phyloP scores from a whole-genome alignment of 2,797 vertebrate species.

The Poecile montanus region DNA sequence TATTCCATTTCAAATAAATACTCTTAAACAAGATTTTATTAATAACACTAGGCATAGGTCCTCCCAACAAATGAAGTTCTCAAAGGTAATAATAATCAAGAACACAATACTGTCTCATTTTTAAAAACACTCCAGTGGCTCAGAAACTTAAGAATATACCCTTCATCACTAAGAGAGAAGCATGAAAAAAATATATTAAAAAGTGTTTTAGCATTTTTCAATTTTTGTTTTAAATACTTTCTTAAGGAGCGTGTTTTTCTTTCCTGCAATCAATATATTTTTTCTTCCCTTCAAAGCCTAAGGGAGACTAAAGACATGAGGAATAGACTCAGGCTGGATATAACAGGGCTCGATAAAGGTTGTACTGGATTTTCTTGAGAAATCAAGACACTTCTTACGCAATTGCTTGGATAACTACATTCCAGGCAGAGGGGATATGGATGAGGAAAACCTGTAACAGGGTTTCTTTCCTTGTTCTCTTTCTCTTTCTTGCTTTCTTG shows the following conservation, averaged over 20 bases:
- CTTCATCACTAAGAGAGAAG: not conserved
- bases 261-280: not conserved
- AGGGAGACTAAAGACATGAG: not conserved
- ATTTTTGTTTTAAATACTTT: not conserved
- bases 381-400: not conserved
- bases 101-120: not conserved
- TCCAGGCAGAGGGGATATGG: not conserved
- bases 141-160: not conserved
- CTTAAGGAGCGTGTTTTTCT: not conserved
- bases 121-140: not conserved
- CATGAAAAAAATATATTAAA: not conserved
- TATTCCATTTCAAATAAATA: not conserved
- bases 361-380: not conserved
- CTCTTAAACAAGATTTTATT: not conserved
- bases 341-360: not conserved
- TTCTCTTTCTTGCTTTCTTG: too few species aligned
- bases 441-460: not conserved
- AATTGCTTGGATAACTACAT: not conserved
- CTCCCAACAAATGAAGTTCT: not conserved
- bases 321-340: not conserved
- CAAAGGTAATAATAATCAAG: not conserved
- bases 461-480: too few species aligned
- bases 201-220: not conserved
- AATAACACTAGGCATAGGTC: not conserved
- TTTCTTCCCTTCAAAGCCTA: not conserved